Percentiles rank a stretch among this genome's conserved stretches.
phyloP scores from a whole-genome alignment of 2,888 invertebrate species.

The Parelbella ahira region DNA sequence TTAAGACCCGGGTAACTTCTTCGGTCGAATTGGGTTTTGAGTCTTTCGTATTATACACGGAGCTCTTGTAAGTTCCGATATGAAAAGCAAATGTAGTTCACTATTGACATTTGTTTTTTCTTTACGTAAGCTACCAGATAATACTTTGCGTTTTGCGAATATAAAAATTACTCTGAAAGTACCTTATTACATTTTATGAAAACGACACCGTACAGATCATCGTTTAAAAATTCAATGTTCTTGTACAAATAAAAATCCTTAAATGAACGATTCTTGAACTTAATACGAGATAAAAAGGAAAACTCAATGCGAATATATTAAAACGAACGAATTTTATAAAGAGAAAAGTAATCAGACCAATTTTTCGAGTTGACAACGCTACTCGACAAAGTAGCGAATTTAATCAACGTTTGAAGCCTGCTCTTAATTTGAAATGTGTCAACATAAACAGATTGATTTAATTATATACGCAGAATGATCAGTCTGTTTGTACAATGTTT shows the following conservation, averaged over 20 bases:
- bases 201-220: too few relatives aligned
- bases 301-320: too few relatives aligned
- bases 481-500: too few relatives aligned
- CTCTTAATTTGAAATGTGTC: conserved; percentile 53
- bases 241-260: too few relatives aligned
- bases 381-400: conserved; percentile 24
- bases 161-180: too few relatives aligned
- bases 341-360: conserved; percentile 3
- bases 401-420: conserved; percentile 40
- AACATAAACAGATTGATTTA: conserved; percentile 61
- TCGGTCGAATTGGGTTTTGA: conserved; percentile 12
- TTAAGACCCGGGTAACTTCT: conserved; percentile 9
- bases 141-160: conserved; percentile 6
- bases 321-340: conserved; percentile 2
- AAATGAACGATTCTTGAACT: too few relatives aligned
- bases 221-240: too few relatives aligned
- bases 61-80: conserved; percentile 10
- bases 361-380: conserved; percentile 30
- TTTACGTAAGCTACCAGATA: conserved; percentile 7
- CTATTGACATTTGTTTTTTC: conserved; percentile 15
- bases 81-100: conserved; percentile 9
- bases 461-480: conserved; percentile 60
- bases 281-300: too few relatives aligned
- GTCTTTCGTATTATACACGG: conserved; percentile 15
- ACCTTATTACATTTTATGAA: too few relatives aligned